Base-by-base conservation (phyloP, 2,888 invertebrate species). In the Exocentrus adspersus region DNA sequence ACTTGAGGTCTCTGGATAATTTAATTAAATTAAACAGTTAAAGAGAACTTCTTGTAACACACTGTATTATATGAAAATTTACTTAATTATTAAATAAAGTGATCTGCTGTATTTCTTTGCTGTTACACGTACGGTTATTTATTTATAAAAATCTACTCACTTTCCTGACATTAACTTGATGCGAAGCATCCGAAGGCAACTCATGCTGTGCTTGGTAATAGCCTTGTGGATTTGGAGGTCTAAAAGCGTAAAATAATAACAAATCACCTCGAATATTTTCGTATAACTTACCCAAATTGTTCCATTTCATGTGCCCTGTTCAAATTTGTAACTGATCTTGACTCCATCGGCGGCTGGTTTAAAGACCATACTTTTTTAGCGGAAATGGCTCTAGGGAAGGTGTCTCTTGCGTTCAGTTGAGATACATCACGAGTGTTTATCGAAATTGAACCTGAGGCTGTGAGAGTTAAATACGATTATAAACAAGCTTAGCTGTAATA, bases 381-480 rank as follows among this genome's bases (percentile, higher is more conserved):
- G 10, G 77, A 72, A 54, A 76, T 69, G 28, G 75, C 72, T 72
- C 79, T 76, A 24, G 81, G 80, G 70, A 80, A 81, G 5, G 79
- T 75, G 46, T 81, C 81, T 72, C 80, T 78, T 58, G 74, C 71
- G 65, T 78, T 77, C 61, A 80, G 66, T 60, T 63, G 61, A 24
- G 67, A 58, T 6, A 68, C 75, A 68, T 81, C 81, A 67, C 80
- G 78, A 62, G 79, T 75, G 62, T 78, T 80, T 68, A 81, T 75
- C 45, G 80, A 80, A 63, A 81, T 79, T 53, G 81, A 82, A 65
- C 82, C 82, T 71, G 82, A 82, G 50, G 82, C 82, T 82, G 79
- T 51, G 80, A 79, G 62, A 64, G 65, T 52, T n/a, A 37, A 37
- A 12, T 37, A n/a, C n/a, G n/a, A n/a, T n/a, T n/a, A n/a, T n/a